Evolutionary conservation across 2,888 invertebrate genomes (phyloP), one percentile per base, ranked within the genome.

Genomic region (Calliopum simillimum): DNA sequence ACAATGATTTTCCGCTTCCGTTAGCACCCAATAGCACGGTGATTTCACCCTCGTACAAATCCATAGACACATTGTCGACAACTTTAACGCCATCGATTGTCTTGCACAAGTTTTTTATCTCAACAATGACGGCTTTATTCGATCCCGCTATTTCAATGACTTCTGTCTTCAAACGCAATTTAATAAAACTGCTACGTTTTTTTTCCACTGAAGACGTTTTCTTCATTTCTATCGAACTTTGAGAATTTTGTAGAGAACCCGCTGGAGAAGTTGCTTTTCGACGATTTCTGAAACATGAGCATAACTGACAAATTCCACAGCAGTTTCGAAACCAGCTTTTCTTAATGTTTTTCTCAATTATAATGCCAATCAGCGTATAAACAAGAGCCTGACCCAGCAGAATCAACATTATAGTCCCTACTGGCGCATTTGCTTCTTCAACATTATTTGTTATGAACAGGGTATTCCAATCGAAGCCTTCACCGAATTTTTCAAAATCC

Each of bases 1-100:
- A 94, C 0, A 96, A 96, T 2, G 95, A 94, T 87, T 97, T 97
- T 13, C 96, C 96, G 66, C 96, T 95, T 0, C 81, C 83, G 68
- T 83, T 83, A 73, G 93, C 93, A 1, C 93, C 94, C 65, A 94
- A 86, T 6, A 94, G 82, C 3, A 94, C 94, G 91, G 81, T 79
- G 2, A 82, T 80, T 69, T 81, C 81, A 55, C 89, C 89, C 0
- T 93, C 93, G 78, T 92, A 96, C 88, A 96, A 91, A 77, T 93
- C 93, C 76, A 95, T 33, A 3, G 69, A 41, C 90, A 93, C 73
- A 33, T 33, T 33, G 90, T 90, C 12, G 90, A 92, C 62, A 90
- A 91, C 56, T 89, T 91, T 56, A 91, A 83, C 71, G 91, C 90
- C 71, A 91, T 85, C 81, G 90, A 90, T 87, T 90, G 93, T 16